Evolutionary conservation across 2,113 vertebrate species (phyloP).

Genomic region (Neolamprologus falcicula): DNA sequence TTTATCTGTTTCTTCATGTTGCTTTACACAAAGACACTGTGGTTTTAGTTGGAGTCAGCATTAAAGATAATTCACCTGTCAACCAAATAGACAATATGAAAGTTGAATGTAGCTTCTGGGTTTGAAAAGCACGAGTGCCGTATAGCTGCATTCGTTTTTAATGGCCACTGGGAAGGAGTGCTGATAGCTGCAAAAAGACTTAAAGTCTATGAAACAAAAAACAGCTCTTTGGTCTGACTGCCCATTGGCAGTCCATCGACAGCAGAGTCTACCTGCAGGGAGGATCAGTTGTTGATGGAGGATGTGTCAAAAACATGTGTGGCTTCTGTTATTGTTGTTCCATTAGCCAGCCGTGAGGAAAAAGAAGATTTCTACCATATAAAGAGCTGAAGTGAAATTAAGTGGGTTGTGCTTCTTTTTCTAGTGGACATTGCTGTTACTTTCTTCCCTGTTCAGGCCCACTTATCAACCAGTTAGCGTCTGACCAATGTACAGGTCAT

Average conservation of each 20-base stretch:
- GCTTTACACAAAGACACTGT: neutral
- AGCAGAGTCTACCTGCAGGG: neutral
- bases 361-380: neutral
- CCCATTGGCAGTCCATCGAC: neutral
- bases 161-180: neutral
- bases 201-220: neutral
- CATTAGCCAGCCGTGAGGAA: neutral
- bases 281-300: neutral
- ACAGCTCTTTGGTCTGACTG: neutral
- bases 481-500: neutral
- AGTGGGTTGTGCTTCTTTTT: neutral
- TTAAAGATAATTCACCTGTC: neutral
- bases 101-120: neutral
- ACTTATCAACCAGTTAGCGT: neutral
- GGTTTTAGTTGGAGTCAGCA: neutral
- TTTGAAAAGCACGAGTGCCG: neutral
- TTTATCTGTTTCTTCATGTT: neutral
- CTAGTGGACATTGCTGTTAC: neutral
- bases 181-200: neutral
- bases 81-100: neutral
- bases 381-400: neutral
- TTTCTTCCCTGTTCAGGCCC: neutral
- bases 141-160: neutral
- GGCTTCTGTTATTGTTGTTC: neutral
- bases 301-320: neutral